Evolutionary conservation across 2,113 vertebrate genomes (phyloP).

Genomic region (Zingel zingel): DNA sequence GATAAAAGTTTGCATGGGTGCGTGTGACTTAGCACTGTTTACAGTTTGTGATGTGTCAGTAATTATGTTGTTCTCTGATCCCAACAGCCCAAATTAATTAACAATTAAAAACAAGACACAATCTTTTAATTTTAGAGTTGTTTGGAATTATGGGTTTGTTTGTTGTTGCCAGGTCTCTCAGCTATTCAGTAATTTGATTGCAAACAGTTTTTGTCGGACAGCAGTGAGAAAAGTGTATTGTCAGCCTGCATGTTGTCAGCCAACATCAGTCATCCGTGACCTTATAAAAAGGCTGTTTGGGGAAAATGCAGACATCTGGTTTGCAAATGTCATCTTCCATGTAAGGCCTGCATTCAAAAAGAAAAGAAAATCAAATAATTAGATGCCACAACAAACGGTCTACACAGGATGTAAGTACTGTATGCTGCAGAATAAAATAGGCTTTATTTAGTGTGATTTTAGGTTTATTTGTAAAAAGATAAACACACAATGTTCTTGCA

Average conservation of each 20-base stretch:
- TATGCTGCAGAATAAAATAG: conserved; percentile 31
- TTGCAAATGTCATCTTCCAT: conserved; percentile 73
- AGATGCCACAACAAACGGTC: conserved; percentile 65
- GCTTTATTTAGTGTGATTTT: conserved; percentile 37
- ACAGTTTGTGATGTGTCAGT: conserved; percentile 45
- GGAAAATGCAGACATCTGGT: conserved; percentile 77
- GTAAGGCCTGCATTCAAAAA: conserved; percentile 49
- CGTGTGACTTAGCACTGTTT: conserved; percentile 55
- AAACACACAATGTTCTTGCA: neutral
- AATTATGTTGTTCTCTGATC: conserved; percentile 53
- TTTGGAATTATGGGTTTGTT: conserved; percentile 24
- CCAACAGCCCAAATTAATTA: conserved; percentile 22
- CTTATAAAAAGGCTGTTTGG: conserved; percentile 48
- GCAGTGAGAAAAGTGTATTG: conserved; percentile 52
- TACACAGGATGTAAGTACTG: conserved; percentile 14
- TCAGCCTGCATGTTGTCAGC: conserved; percentile 54
- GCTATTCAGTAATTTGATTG: conserved; percentile 34
- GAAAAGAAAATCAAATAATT: conserved; percentile 64
- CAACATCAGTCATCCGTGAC: conserved; percentile 56
- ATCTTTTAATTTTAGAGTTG: conserved; percentile 37
- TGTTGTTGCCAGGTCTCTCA: conserved; percentile 31
- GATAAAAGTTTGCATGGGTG: conserved; percentile 47
- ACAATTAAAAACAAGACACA: conserved; percentile 33
- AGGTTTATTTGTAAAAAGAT: conserved; percentile 38
- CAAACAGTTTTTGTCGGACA: conserved; percentile 54